Base-by-base conservation (phyloP, 2,113 vertebrate species). In the Grus americana region DNA sequence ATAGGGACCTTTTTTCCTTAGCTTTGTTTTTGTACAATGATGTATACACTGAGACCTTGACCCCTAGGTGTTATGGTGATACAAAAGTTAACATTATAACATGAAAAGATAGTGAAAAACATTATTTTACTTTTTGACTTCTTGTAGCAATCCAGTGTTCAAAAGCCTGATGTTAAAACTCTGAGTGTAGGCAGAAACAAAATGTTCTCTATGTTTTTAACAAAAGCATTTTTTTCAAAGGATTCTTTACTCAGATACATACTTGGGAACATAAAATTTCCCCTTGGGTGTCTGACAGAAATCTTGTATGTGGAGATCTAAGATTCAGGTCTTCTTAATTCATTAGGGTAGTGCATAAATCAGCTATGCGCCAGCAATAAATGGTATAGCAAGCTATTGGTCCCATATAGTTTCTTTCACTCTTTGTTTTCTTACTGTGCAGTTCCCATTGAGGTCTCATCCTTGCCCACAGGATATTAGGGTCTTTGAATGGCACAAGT, bases 51-150 rank as follows among this genome's bases (percentile, higher is more conserved):
- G 12, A 74, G 7, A 75, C 16, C 32, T 81, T 87, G 19, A 70
- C 9, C 5, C 2, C 2, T 36, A 38, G 4, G 1, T 68, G 3
- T 2, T 49, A 36, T 22, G 7, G 11, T 30, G 30, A 42, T 59
- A 44, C 6, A 57, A 72, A 91, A 42, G 2, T 23, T 46, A n/a
- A 50, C 2, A 59, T 27, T 76, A 17, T 58, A 58, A 57, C 65
- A 65, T 2, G 6, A 90, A 81, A 76, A 92, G 4, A 2, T 22
- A 5, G 5, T 83, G 21, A 63, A 81, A 84, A 85, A 2, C 2
- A 38, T 30, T 42, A 26, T 55, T 88, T 79, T 50, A 74, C 7
- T 44, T 85, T 83, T 79, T 7, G 11, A 27, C 7, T 66, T 82
- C 19, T 54, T 55, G 7, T 19, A 66, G 2, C 20, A 71, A 32